phyloP scores from a whole-genome alignment of 2,888 invertebrate species.

The Sinopyrophorus schimmeli region DNA sequence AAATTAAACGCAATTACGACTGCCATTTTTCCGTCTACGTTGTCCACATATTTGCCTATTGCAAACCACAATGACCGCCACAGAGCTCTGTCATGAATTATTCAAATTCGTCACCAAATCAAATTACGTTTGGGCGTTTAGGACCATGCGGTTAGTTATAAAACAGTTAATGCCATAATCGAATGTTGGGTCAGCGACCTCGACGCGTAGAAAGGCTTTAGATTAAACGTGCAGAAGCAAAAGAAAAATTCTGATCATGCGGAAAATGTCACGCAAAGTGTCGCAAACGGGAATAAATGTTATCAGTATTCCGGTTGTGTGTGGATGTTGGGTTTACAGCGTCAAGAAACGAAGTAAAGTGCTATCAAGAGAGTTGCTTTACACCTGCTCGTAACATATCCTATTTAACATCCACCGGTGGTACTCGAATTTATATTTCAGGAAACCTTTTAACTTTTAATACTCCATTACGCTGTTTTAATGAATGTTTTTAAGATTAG shows the following conservation, averaged over 20 bases:
- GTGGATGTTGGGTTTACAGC: constrained; percentile 13
- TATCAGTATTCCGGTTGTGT: constrained; percentile 18
- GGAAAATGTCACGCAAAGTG: constrained; percentile 21
- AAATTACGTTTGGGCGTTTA: constrained; percentile 7
- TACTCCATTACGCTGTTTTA: too few species aligned
- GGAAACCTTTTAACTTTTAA: constrained; percentile 6
- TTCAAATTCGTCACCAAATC: constrained; percentile 7
- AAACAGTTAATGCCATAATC: constrained; percentile 10
- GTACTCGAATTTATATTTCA: constrained; percentile 19
- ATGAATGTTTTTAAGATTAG: too few species aligned
- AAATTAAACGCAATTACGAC: too few species aligned
- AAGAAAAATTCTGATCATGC: constrained; percentile 16
- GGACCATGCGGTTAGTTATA: constrained; percentile 6
- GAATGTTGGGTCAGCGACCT: constrained; percentile 9
- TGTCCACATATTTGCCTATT: too few species aligned
- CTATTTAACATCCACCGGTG: constrained; percentile 19
- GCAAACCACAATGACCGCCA: background rate
- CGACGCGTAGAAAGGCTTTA: background rate
- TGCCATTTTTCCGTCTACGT: too few species aligned
- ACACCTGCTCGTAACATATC: constrained; percentile 26
- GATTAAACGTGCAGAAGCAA: constrained; percentile 2
- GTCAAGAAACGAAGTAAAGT: constrained; percentile 22
- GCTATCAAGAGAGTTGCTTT: constrained; percentile 23
- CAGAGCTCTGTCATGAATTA: background rate
- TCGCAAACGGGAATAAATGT: constrained; percentile 17